These are phyloP conservation scores for Neodiprion lecontei DNA, from an alignment of 1,140 invertebrate species.

Conservation along the genomic window DNA sequence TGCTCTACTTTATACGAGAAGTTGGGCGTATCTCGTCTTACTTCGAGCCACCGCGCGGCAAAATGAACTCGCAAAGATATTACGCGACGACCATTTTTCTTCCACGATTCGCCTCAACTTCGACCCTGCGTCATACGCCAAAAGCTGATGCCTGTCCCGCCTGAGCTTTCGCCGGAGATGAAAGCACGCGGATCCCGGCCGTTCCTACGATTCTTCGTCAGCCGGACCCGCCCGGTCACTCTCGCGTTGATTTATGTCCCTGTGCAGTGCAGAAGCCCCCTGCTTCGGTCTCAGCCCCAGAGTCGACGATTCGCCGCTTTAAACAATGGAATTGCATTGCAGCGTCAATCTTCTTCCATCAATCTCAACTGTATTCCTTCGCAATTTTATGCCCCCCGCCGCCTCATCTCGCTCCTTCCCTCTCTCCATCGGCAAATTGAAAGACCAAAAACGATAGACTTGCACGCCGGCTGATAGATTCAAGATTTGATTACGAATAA, in stretches of 20 bases:
- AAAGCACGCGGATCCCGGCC: too few relatives aligned
- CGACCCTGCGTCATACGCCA: too few relatives aligned
- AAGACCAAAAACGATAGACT: too few relatives aligned
- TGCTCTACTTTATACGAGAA: neutral
- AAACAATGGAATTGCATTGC: constrained; percentile 60
- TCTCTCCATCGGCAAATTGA: neutral
- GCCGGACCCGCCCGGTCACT: neutral
- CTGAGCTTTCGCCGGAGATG: neutral
- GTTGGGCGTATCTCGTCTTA: neutral
- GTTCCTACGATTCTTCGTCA: neutral
- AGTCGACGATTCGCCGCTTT: constrained; percentile 45
- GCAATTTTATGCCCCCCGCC: neutral
- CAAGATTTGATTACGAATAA: too few relatives aligned
- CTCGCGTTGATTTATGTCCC: constrained; percentile 4
- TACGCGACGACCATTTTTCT: too few relatives aligned
- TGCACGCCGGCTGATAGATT: too few relatives aligned
- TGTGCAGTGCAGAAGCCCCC: constrained; percentile 18
- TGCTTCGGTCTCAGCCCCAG: constrained; percentile 42
- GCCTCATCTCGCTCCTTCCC: neutral
- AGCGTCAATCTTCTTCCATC: constrained; percentile 59
- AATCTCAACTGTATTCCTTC: constrained; percentile 43
- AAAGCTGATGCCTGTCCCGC: too few relatives aligned
- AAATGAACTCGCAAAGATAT: too few relatives aligned
- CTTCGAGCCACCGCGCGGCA: neutral
- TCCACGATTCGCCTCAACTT: too few relatives aligned